Percentiles rank a stretch among this genome's conserved stretches.
Conservation (phyloP, 2,113 vertebrate species). For the Coreoperca whiteheadi region DNA sequence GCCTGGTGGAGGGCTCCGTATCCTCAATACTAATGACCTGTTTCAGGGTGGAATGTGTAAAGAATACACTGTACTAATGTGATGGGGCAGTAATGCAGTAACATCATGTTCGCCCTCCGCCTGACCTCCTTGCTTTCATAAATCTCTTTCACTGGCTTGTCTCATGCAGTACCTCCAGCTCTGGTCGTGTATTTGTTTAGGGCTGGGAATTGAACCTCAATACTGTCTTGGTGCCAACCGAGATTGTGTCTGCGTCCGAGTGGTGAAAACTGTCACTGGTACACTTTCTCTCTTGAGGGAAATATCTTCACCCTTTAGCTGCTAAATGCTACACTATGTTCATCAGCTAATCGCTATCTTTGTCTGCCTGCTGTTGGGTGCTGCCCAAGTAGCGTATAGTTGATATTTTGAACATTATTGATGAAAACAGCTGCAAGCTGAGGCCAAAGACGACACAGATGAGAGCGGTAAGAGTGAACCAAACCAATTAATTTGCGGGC, state of each 20-base stretch:
- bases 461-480: background rate
- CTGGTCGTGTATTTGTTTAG: slow-evolving; percentile 22
- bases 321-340: background rate
- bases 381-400: rapidly evolving
- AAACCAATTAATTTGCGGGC: too few relatives aligned
- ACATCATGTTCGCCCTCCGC: slow-evolving; percentile 59
- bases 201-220: slow-evolving; percentile 20
- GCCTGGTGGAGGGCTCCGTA: slow-evolving; percentile 48
- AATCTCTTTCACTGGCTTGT: slow-evolving; percentile 69
- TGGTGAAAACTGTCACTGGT: background rate
- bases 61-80: slow-evolving; percentile 65
- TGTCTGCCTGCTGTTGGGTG: background rate
- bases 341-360: background rate
- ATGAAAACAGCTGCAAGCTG: background rate
- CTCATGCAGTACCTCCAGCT: slow-evolving; percentile 48
- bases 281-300: too few relatives aligned
- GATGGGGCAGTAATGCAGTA: slow-evolving; percentile 51
- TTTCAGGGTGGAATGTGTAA: slow-evolving; percentile 69
- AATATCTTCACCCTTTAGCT: background rate
- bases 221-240: background rate
- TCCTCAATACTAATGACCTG: slow-evolving; percentile 72
- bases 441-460: background rate
- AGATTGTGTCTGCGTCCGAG: slow-evolving; percentile 15
- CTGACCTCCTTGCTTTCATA: slow-evolving; percentile 68
- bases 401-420: background rate